Conservation (phyloP, 2,113 vertebrate genomes). For the Varanus salvator region DNA sequence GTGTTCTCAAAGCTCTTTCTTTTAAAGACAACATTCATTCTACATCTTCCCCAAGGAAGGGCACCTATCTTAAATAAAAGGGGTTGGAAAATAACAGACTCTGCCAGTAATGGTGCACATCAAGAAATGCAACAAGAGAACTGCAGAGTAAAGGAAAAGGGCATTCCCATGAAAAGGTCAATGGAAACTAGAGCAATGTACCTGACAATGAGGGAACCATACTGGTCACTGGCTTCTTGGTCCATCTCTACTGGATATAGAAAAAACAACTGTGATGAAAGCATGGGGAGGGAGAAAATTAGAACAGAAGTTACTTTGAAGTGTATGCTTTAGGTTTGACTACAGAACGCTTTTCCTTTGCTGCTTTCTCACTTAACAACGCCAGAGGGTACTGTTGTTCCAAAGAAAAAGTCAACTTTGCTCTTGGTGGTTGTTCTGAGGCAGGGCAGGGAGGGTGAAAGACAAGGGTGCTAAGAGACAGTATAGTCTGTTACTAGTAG, state of each 20-base stretch:
- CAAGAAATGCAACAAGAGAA: not conserved
- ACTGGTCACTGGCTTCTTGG: not conserved
- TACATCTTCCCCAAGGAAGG: not conserved
- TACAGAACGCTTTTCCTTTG: not conserved
- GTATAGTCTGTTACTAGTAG: no score
- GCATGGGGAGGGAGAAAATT: not conserved
- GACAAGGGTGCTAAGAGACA: not conserved
- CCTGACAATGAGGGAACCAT: not conserved
- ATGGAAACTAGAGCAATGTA: not conserved
- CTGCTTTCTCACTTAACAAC: not conserved
- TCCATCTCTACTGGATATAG: not conserved
- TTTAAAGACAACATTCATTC: not conserved
- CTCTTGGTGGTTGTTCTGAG: not conserved
- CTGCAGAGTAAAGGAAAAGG: not conserved
- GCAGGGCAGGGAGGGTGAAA: not conserved
- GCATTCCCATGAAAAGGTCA: not conserved
- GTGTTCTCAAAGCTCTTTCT: not conserved
- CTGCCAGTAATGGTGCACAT: not conserved
- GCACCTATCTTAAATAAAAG: not conserved
- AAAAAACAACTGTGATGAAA: not conserved
- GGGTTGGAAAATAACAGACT: not conserved
- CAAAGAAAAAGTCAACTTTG: not conserved
- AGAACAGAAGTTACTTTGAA: not conserved
- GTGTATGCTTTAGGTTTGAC: not conserved
- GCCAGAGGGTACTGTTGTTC: conserved; percentile 3